Base-by-base conservation (phyloP, 2,888 invertebrate species). In the Leucozona laternaria region DNA sequence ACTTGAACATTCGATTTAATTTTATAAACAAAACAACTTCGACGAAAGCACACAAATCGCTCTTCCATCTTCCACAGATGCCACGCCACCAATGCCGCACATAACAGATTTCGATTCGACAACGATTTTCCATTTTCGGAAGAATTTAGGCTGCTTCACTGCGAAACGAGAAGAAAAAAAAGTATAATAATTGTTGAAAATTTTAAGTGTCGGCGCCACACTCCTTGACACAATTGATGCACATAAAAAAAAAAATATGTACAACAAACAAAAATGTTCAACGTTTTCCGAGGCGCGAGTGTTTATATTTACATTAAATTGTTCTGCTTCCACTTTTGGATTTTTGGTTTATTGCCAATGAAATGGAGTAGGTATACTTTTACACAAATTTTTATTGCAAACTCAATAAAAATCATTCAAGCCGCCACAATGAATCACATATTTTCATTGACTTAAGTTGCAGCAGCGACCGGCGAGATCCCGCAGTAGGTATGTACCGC, bases 121-220 rank as follows among this genome's bases (percentile, higher is more conserved):
- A 66, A 48, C 45, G 48, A 48, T 55, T 37, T 31, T 28, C 70
- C 48, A 50, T 57, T 73, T 77, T 45, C 68, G 37, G 53, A 5
- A 48, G 70, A 72, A 72, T 71, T 55, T 71, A 57, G 40, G 66
- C 66, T 57, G n/a, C 53, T 15, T 45, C 6, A 25, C n/a, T n/a
- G n/a, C n/a, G n/a, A n/a, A n/a, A n/a, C n/a, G 50, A 6, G 20
- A 8, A n/a, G 4, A 22, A 57, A 25, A 37, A 53, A 34, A 62
- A 34, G 20, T 64, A 57, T 11, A 25, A 45, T 77, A 76, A 85
- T 73, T 73, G 72, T 68, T 64, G 77, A 85, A 80, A 86, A 82
- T 78, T 70, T 70, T 71, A 86, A 86, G 78, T 82, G 73, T 75
- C 78, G 82, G 86, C 82, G 86, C 82, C 86, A 86, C 77, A 75